These are phyloP conservation scores for Drosophila quinaria DNA, from an alignment of 2,888 invertebrate species.

Conservation along the genomic window DNA sequence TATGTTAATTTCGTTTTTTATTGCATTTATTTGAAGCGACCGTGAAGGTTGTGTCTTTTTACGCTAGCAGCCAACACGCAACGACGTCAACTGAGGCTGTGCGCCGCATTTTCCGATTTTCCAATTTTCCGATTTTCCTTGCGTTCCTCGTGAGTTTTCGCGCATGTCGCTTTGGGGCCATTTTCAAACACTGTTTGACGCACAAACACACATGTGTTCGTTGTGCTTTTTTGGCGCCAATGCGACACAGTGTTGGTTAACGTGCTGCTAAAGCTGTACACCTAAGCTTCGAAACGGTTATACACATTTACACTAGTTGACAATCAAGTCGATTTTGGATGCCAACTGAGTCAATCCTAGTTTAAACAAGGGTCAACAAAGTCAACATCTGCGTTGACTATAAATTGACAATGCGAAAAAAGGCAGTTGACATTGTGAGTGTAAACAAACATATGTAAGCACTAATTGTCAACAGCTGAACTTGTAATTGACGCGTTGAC, in stretches of 20 bases:
- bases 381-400: too few species aligned
- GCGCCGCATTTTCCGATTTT: slow-evolving; percentile 63
- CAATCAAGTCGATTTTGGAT: too few species aligned
- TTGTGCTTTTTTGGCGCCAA: slow-evolving; percentile 62
- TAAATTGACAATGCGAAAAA: too few species aligned
- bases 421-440: too few species aligned
- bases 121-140: slow-evolving; percentile 49
- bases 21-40: slow-evolving; percentile 23
- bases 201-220: not conserved
- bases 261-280: slow-evolving; percentile 18
- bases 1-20: slow-evolving; percentile 36
- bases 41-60: slow-evolving; percentile 50
- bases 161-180: slow-evolving; percentile 48
- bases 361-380: too few species aligned
- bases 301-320: not conserved
- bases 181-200: slow-evolving; percentile 51
- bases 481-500: too few species aligned
- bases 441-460: too few species aligned
- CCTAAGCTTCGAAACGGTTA: slow-evolving; percentile 16
- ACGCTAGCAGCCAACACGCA: slow-evolving; percentile 70
- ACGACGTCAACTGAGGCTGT: slow-evolving; percentile 69
- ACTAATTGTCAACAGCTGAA: too few species aligned
- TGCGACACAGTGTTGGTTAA: slow-evolving; percentile 24
- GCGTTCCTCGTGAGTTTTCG: slow-evolving; percentile 44
- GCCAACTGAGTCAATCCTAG: too few species aligned